Evolutionary conservation across 2,797 vertebrate species (phyloP).

Genomic region (Karalla daura): DNA sequence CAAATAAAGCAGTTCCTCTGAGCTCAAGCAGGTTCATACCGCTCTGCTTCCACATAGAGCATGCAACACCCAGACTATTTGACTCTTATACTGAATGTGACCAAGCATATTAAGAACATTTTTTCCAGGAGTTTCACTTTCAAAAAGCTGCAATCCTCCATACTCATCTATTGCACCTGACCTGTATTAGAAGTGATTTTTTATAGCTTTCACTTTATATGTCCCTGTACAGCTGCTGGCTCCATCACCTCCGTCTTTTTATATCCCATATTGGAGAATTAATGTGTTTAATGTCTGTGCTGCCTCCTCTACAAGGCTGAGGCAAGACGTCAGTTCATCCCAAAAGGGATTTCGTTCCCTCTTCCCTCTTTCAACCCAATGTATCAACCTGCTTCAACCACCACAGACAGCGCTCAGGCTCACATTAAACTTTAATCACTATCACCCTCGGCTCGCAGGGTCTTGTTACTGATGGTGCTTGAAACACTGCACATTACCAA

Average conservation of each 20-base stretch:
- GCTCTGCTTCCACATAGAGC: too few relatives aligned
- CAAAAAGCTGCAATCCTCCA: background rate
- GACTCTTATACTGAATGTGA: background rate
- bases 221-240: slow-evolving; percentile 1
- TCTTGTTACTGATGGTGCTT: background rate
- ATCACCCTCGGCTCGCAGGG: background rate
- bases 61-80: background rate
- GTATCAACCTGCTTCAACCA: background rate
- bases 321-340: slow-evolving; percentile 8
- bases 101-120: too few relatives aligned
- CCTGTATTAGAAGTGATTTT: slow-evolving; percentile 11
- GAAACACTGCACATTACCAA: background rate
- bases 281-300: background rate
- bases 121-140: too few relatives aligned
- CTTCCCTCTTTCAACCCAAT: background rate
- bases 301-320: background rate
- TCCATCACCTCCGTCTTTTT: background rate
- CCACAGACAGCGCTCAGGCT: background rate
- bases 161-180: slow-evolving; percentile 9
- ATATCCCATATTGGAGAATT: background rate
- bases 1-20: background rate
- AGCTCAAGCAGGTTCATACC: background rate
- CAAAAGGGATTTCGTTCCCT: slow-evolving; percentile 1
- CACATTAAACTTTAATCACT: slow-evolving; percentile 16
- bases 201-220: slow-evolving; percentile 9